Conservation (phyloP, 2,113 vertebrate genomes). For the Tachycineta bicolor region DNA sequence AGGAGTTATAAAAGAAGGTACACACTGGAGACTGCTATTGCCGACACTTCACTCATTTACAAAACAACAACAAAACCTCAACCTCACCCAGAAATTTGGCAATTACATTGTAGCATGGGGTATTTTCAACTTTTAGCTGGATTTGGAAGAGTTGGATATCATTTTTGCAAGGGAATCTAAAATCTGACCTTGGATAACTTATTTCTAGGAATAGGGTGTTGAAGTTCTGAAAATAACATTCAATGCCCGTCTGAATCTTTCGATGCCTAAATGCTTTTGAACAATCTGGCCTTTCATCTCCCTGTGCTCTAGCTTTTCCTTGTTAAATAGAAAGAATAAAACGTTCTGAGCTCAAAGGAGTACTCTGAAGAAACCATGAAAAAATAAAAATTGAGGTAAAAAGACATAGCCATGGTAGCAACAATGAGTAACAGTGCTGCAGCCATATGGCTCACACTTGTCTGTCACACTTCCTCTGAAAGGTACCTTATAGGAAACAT, state of each 20-base stretch:
- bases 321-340: slow-evolving; percentile 11
- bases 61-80: background rate
- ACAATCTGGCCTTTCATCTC: slow-evolving; percentile 27
- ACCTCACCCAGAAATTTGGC: background rate
- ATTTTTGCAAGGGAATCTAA: background rate
- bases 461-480: background rate
- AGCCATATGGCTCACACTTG: background rate
- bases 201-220: slow-evolving; percentile 20
- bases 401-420: background rate
- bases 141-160: background rate
- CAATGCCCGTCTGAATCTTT: background rate
- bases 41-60: background rate
- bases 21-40: background rate
- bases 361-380: background rate
- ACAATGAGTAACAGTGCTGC: background rate
- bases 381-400: background rate
- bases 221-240: slow-evolving; percentile 24
- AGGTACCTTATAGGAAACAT: background rate
- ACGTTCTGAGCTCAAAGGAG: slow-evolving; percentile 3
- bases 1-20: background rate
- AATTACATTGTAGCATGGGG: accelerated
- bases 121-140: background rate
- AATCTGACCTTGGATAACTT: slow-evolving; percentile 1
- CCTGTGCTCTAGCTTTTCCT: background rate
- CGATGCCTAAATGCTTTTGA: slow-evolving; percentile 15